These are phyloP conservation scores for Corynorhinus townsendii DNA, from an alignment of 2,113 vertebrate species.

Conservation along the genomic window DNA sequence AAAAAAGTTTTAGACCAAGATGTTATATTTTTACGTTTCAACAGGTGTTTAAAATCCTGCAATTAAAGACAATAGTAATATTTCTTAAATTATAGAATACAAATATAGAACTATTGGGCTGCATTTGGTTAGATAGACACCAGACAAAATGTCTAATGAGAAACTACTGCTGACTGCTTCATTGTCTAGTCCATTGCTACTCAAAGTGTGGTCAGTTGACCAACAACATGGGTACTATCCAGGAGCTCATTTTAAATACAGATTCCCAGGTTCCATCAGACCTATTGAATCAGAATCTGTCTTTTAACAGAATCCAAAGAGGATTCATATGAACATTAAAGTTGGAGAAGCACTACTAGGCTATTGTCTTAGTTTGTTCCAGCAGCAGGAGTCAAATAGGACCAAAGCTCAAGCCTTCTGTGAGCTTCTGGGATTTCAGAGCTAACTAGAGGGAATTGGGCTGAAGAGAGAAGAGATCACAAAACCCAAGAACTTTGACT, in stretches of 20 bases:
- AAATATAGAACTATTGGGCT: not conserved
- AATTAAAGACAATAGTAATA: not conserved
- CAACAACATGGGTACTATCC: not conserved
- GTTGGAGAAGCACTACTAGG: not conserved
- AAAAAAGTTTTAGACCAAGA: conserved; percentile 16
- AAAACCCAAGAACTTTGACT: not conserved
- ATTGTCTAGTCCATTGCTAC: not conserved
- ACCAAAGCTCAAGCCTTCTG: not conserved
- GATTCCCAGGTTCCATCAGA: not conserved
- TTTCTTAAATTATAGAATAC: not conserved
- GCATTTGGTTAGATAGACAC: not conserved
- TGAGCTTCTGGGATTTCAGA: conserved; percentile 12
- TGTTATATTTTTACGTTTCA: not conserved
- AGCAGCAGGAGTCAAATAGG: not conserved
- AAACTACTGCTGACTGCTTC: not conserved
- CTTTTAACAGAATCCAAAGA: conserved; percentile 26
- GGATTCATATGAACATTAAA: not conserved
- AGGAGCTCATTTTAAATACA: not conserved
- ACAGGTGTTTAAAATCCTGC: conserved; percentile 17
- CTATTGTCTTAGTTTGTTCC: not conserved
- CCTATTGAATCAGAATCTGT: not conserved
- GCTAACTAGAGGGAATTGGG: not conserved
- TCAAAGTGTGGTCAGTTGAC: not conserved
- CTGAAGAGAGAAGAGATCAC: not conserved
- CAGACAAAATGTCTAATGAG: not conserved